Base-by-base conservation (phyloP, 2,888 invertebrate genomes). In the Drosophila paramelanica region DNA sequence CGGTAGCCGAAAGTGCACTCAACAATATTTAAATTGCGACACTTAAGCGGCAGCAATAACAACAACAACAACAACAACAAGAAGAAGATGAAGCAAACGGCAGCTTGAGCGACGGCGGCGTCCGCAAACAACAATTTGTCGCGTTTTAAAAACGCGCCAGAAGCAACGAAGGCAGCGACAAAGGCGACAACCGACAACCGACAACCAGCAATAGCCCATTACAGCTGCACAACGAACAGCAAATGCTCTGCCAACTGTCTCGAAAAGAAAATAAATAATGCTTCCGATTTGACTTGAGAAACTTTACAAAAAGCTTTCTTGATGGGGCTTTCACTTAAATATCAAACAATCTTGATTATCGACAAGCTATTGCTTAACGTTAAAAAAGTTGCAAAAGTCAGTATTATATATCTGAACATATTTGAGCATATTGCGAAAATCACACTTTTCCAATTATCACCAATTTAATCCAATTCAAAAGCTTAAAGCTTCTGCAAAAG, bases 1-100 rank as follows among this genome's bases (percentile, higher is more conserved):
- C 83, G 83, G 88, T 88, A 86, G 86, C 87, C 83, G 78, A 88
- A 84, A 88, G 88, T 88, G 79, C 88, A 86, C 83, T 86, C 78
- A 83, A 83, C 81, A 87, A 81, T 84, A 86, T 88, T 87, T 81
- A 86, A 86, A 86, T 88, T 84, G 89, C 87, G 77, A 86, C 86
- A 86, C 85, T 86, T 86, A 78, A 83, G 83, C 83, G 69, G 73
- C 73, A 64, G 6, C 60, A 62, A 47, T 70, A 67, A 17, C 67
- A 49, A 4, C 67, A 53, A 6, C 57, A 65, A 5, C 36, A 57
- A n/a, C 57, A 62, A 33, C 52, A 61, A 51, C 0, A 23, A 23
- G 23, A 23, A 23, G 23, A 23, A 23, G 23, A n/a, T n/a, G n/a
- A 23, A 23, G 23, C 23, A 23, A 23, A 23, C 64, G 47, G 45